phyloP scores from a whole-genome alignment of 2,113 vertebrate genomes.

The Fukomys damarensis region DNA sequence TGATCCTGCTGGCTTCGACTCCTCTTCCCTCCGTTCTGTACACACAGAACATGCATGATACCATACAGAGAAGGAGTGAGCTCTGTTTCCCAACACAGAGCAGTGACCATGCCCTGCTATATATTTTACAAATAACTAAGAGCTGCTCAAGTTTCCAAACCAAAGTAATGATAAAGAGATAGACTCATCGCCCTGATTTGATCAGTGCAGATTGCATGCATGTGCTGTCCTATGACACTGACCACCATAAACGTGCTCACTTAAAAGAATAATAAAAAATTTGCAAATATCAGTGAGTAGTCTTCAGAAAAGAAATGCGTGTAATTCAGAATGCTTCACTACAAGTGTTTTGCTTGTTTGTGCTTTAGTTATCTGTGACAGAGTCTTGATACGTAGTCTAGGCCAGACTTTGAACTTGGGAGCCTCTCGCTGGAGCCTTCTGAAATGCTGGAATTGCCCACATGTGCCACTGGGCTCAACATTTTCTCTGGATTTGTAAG shows the following conservation, averaged over 20 bases:
- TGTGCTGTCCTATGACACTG: background rate
- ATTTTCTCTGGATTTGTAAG: background rate
- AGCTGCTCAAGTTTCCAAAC: background rate
- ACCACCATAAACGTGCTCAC: background rate
- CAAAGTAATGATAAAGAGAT: background rate
- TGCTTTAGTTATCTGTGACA: background rate
- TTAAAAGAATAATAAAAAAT: background rate
- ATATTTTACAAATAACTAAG: background rate
- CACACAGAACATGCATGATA: background rate
- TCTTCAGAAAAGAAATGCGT: background rate
- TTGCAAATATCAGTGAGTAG: background rate
- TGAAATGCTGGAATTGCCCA: background rate
- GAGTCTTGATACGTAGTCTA: background rate
- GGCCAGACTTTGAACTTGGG: background rate
- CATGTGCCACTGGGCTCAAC: background rate
- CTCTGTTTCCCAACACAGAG: background rate
- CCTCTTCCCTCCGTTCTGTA: too few species aligned
- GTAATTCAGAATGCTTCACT: background rate
- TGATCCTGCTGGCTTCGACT: background rate
- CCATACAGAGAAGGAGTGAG: background rate
- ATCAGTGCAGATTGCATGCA: background rate
- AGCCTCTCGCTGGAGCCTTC: background rate
- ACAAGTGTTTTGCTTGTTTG: background rate
- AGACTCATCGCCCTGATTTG: background rate
- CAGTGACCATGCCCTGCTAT: rapidly evolving